Evolutionary conservation across 2,888 invertebrate genomes (phyloP).

Genomic region (Hypercompe scribonia): DNA sequence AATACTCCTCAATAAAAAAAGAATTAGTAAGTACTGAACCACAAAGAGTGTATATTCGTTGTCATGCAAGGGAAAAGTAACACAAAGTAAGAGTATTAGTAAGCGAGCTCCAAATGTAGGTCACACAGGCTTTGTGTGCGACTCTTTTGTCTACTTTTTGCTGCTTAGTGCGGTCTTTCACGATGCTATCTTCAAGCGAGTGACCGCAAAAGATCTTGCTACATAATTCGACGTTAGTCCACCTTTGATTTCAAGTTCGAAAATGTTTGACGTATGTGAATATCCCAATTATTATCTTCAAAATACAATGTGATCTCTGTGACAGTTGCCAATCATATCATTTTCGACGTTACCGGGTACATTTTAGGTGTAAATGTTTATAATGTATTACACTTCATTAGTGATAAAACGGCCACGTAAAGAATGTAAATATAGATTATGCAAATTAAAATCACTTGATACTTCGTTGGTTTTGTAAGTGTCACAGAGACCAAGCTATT

Average conservation of each 20-base stretch:
- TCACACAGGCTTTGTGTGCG: slow-evolving; percentile 73
- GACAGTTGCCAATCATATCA: too few relatives aligned
- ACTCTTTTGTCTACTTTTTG: slow-evolving; percentile 76
- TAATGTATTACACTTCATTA: too few relatives aligned
- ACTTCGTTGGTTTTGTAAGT: too few relatives aligned
- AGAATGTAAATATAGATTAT: too few relatives aligned
- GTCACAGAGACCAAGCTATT: too few relatives aligned
- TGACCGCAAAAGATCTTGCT: slow-evolving; percentile 61
- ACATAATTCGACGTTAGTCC: slow-evolving; percentile 55
- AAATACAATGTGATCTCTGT: too few relatives aligned
- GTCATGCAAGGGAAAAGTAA: slow-evolving; percentile 57
- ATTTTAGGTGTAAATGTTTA: too few relatives aligned
- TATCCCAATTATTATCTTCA: too few relatives aligned
- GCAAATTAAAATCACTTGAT: too few relatives aligned
- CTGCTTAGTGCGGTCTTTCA: slow-evolving; percentile 58
- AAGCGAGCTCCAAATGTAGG: slow-evolving; percentile 68
- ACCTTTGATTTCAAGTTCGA: slow-evolving; percentile 35
- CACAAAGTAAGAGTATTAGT: slow-evolving; percentile 76
- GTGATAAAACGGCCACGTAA: too few relatives aligned
- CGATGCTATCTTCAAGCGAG: slow-evolving; percentile 64
- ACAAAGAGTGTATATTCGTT: slow-evolving; percentile 52
- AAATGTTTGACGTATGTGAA: neutral
- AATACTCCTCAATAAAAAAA: slow-evolving; percentile 45
- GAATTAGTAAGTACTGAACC: slow-evolving; percentile 52
- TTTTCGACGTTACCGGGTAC: too few relatives aligned